Evolutionary conservation across 2,888 invertebrate genomes (phyloP).

Genomic region (Acleris holmiana): DNA sequence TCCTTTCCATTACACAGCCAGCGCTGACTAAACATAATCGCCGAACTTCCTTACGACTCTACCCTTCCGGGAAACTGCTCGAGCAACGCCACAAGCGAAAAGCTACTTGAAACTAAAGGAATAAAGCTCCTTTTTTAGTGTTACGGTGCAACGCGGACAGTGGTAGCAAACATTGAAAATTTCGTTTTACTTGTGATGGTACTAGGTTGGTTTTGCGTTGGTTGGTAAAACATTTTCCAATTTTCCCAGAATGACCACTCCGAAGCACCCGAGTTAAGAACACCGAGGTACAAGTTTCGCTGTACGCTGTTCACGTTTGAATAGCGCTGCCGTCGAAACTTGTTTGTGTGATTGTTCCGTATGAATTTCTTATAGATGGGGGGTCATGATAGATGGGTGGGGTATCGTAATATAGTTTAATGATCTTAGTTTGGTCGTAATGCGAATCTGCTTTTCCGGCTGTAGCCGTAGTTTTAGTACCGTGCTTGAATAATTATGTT

Average conservation of each 20-base stretch:
- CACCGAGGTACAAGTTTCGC: slow-evolving; percentile 77
- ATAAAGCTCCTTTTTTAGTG: slow-evolving; percentile 52
- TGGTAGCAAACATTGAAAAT: slow-evolving; percentile 28
- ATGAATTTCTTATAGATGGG: slow-evolving; percentile 79
- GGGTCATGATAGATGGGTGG: slow-evolving; percentile 80
- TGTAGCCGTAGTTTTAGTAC: slow-evolving; percentile 60
- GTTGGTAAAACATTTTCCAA: slow-evolving; percentile 64
- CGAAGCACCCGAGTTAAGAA: slow-evolving; percentile 81
- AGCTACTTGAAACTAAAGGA: slow-evolving; percentile 55
- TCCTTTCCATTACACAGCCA: slow-evolving; percentile 81
- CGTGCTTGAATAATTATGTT: slow-evolving; percentile 38
- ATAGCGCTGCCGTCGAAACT: slow-evolving; percentile 79
- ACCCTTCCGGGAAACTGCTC: slow-evolving; percentile 79
- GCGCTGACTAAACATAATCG: slow-evolving; percentile 84
- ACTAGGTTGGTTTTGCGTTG: slow-evolving; percentile 46
- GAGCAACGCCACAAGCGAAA: slow-evolving; percentile 50
- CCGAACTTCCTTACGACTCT: slow-evolving; percentile 83
- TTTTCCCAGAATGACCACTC: slow-evolving; percentile 77
- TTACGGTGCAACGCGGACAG: slow-evolving; percentile 37
- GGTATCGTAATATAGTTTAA: slow-evolving; percentile 79
- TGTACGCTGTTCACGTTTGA: slow-evolving; percentile 77
- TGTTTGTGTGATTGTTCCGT: slow-evolving; percentile 73
- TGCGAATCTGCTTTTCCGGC: slow-evolving; percentile 81
- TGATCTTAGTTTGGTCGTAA: slow-evolving; percentile 82
- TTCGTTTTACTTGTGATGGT: slow-evolving; percentile 8